Percentiles rank a stretch among this genome's conserved stretches.
phyloP scores from a whole-genome alignment of 2,888 invertebrate genomes.

The Drosophila macrospina region DNA sequence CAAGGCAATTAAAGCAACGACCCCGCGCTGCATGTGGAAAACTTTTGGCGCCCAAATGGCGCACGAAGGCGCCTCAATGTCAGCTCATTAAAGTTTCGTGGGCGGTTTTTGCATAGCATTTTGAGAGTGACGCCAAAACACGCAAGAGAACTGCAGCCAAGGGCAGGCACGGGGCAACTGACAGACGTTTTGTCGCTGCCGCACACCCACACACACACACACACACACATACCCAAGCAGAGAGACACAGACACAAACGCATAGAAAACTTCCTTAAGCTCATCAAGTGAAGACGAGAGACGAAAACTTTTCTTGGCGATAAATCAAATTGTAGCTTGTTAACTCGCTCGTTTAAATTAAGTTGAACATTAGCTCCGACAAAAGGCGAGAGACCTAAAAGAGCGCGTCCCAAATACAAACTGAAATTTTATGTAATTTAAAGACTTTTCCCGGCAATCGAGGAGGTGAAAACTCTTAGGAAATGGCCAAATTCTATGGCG shows the following conservation, averaged over 20 bases:
- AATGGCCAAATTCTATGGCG: slow-evolving; percentile 18
- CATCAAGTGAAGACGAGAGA: slow-evolving; percentile 39
- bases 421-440: slow-evolving; percentile 56
- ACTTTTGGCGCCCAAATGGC: slow-evolving; percentile 76
- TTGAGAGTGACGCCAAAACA: slow-evolving; percentile 14
- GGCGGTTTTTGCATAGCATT: slow-evolving; percentile 67
- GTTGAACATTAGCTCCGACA: slow-evolving; percentile 58
- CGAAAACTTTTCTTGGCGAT: slow-evolving; percentile 56
- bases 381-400: slow-evolving; percentile 13
- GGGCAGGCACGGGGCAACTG: slow-evolving; percentile 18
- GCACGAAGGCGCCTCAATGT: slow-evolving; percentile 75
- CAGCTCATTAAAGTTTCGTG: slow-evolving; percentile 77
- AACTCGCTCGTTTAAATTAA: slow-evolving; percentile 73
- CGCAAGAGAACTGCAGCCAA: slow-evolving; percentile 35
- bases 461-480: slow-evolving; percentile 9
- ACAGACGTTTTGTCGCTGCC: slow-evolving; percentile 50
- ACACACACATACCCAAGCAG: neutral
- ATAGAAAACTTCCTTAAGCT: slow-evolving; percentile 44
- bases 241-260: neutral
- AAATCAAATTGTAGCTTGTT: slow-evolving; percentile 77
- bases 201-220: slow-evolving; percentile 12
- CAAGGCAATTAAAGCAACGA: slow-evolving; percentile 66
- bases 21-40: slow-evolving; percentile 59
- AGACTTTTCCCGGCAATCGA: slow-evolving; percentile 44
- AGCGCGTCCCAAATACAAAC: slow-evolving; percentile 11